These are phyloP conservation scores for Drosophila niveifrons DNA, from an alignment of 2,888 invertebrate species.

Conservation along the genomic window DNA sequence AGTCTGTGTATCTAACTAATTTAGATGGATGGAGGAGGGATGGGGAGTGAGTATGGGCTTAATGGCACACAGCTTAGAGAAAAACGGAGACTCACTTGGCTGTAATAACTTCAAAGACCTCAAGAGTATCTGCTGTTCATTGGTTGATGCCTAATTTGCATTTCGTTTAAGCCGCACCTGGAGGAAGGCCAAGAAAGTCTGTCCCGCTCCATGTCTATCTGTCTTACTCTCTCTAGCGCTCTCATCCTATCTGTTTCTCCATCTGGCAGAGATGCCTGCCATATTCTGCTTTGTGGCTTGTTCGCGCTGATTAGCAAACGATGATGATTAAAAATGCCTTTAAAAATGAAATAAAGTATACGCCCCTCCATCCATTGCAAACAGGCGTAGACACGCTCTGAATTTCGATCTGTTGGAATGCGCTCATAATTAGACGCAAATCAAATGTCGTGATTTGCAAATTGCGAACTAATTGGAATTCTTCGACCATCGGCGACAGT, in stretches of 20 bases:
- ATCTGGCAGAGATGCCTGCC: background rate
- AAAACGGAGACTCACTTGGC: conserved; percentile 56
- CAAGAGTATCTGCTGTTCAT: conserved; percentile 43
- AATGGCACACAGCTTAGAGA: conserved; percentile 5
- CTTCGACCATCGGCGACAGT: conserved; percentile 20
- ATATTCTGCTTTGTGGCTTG: conserved; percentile 3
- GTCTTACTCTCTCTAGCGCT: background rate
- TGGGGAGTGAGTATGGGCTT: conserved; percentile 1
- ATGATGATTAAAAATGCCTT: conserved; percentile 66
- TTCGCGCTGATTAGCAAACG: conserved; percentile 63
- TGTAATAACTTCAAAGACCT: conserved; percentile 61
- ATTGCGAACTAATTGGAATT: conserved; percentile 73
- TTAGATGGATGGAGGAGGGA: conserved; percentile 14
- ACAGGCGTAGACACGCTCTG: conserved; percentile 41
- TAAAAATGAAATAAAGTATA: conserved; percentile 39
- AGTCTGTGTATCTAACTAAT: conserved; percentile 27
- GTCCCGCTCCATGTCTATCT: background rate
- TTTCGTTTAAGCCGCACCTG: conserved; percentile 43
- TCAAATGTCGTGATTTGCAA: conserved; percentile 73
- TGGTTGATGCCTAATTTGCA: conserved; percentile 56
- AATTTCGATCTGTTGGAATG: conserved; percentile 69
- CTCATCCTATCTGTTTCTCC: background rate
- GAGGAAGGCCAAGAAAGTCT: background rate
- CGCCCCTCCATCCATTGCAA: background rate
- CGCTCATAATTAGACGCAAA: conserved; percentile 69